Base-by-base conservation (phyloP, 2,113 vertebrate species). In the Elachura formosa region DNA sequence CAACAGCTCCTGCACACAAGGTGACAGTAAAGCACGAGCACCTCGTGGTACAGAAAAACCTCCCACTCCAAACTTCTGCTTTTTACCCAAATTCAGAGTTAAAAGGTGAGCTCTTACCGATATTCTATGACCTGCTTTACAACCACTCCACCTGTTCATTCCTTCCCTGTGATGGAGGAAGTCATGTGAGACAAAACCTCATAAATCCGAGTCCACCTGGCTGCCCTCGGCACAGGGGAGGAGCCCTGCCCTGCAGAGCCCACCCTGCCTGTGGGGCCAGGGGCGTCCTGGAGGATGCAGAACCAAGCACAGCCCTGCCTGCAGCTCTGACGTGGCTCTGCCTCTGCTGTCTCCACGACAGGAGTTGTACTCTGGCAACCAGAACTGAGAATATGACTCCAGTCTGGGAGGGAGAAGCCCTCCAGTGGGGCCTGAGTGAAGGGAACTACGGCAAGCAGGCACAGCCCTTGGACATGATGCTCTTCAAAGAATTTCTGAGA, bases 181-280 rank as follows among this genome's bases (percentile, higher is more conserved):
- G 67, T 58, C 88, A 86, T 58, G 85, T 91, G 92, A 95, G 93
- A 90, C 92, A 69, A 92, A 94, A 92, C 63, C 82, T 93, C 90
- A 95, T 94, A 95, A 94, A 73, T 56, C 34, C 2, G 38, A 54
- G 55, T 88, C 38, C 85, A 92, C 26, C 63, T 74, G 92, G 90
- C 94, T 93, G 94, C 75, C 63, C 84, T 75, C 36, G 78, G 92
- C 90, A 55, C 72, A 40, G 91, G 51, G 64, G 76, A 75, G 78
- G 43, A 71, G 67, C 1, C 0, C 5, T 43, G 84, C 46, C 84
- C 76, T 1, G 29, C 86, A 33, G 12, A 59, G 66, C 41, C 11
- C 13, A 7, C 14, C 54, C 73, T 33, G 3, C 25, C 17, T 3
- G 6, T 0, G 40, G 45, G 55, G 41, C 64, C 71, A 46, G 82